Evolutionary conservation across 37 sponge, comb jelly and placozoan species (phyloP).

Genomic region (Diacarnus erythraeanus): DNA sequence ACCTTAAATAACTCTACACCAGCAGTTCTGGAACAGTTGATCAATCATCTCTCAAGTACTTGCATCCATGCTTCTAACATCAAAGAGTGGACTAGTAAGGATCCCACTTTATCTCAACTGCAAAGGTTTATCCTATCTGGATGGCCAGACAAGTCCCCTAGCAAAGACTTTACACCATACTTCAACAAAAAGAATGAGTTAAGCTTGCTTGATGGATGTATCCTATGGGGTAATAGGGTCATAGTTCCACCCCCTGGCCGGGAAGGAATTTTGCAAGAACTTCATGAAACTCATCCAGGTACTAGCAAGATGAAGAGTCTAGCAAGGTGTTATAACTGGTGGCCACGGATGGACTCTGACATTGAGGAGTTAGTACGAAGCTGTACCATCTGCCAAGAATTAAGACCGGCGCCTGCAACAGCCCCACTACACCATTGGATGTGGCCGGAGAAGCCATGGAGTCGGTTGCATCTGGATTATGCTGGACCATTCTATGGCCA

Average conservation of each 20-base stretch:
- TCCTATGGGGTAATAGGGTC: background rate
- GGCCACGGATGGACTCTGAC: background rate
- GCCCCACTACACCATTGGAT: background rate
- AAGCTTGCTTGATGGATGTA: background rate
- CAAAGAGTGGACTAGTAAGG: background rate
- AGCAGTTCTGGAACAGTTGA: too few species aligned
- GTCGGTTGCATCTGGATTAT: too few species aligned
- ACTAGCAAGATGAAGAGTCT: too few species aligned
- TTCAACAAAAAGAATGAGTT: background rate
- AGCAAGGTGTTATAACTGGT: background rate
- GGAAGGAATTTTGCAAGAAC: background rate
- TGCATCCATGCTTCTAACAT: too few species aligned
- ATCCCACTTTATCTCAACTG: background rate
- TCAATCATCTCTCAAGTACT: too few species aligned
- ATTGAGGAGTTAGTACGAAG: background rate
- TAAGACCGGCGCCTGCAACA: background rate
- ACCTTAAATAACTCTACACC: too few species aligned
- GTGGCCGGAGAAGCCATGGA: background rate
- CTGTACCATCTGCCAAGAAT: background rate
- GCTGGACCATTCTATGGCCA: too few species aligned
- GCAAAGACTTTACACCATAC: background rate
- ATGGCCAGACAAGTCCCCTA: too few species aligned
- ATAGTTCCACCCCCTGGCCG: background rate
- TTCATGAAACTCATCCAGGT: too few species aligned
- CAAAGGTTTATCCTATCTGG: background rate